Evolutionary conservation across 2,888 invertebrate species (phyloP).

Genomic region (Phasia obesa): DNA sequence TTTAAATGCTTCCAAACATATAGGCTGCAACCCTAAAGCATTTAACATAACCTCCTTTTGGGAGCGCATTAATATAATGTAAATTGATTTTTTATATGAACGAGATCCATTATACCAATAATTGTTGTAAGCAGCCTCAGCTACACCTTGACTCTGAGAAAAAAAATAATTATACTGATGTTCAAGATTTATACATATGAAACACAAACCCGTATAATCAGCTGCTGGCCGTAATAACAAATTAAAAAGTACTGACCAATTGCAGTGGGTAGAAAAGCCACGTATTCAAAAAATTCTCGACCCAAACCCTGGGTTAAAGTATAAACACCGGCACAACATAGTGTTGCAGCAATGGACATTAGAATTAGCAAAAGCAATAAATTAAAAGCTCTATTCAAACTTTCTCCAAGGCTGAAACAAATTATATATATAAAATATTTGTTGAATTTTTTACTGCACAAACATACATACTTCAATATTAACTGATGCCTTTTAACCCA

Average conservation of each 20-base stretch:
- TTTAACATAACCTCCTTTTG: constrained; percentile 74
- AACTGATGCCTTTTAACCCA: constrained; percentile 73
- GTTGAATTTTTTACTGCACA: neutral
- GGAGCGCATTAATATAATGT: constrained; percentile 74
- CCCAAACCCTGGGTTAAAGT: constrained; percentile 71
- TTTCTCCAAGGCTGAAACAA: constrained; percentile 70
- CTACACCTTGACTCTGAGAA: constrained; percentile 74
- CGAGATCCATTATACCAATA: constrained; percentile 75
- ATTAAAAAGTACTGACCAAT: constrained; percentile 72
- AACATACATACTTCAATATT: constrained; percentile 70
- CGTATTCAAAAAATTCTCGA: constrained; percentile 68
- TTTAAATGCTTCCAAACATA: constrained; percentile 75
- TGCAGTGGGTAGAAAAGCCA: constrained; percentile 66
- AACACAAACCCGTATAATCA: constrained; percentile 68
- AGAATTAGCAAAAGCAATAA: constrained; percentile 68
- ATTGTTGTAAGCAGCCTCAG: constrained; percentile 74
- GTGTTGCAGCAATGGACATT: constrained; percentile 67
- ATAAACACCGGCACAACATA: constrained; percentile 72
- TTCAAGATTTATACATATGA: neutral
- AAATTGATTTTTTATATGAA: constrained; percentile 75
- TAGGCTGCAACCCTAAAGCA: constrained; percentile 75
- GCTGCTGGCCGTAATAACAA: constrained; percentile 72
- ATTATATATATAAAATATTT: neutral
- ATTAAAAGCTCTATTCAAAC: constrained; percentile 72
- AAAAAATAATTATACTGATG: neutral